Percentiles rank a stretch among this genome's conserved stretches.
phyloP scores from a whole-genome alignment of 2,797 vertebrate species.

The Arrhamphus sclerolepis region DNA sequence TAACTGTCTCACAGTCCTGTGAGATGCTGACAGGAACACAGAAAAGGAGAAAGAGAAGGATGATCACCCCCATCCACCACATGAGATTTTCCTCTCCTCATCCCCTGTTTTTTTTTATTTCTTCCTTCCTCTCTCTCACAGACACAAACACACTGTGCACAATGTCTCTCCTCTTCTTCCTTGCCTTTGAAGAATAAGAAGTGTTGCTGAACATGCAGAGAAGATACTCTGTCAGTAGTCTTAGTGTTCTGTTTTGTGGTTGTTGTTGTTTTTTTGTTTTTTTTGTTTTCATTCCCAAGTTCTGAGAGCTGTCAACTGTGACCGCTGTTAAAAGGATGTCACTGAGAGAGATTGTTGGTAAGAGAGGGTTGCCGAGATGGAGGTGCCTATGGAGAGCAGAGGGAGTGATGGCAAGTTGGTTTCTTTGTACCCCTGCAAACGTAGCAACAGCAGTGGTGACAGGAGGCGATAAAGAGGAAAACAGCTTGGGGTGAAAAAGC shows the following conservation, averaged over 20 bases:
- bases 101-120: conserved; percentile 58
- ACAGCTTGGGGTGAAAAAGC: conserved; percentile 64
- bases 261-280: conserved; percentile 2
- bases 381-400: conserved; percentile 66
- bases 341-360: conserved; percentile 37
- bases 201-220: conserved; percentile 70
- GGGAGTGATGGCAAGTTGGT: conserved; percentile 71
- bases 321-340: conserved; percentile 74
- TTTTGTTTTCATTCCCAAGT: conserved; percentile 29
- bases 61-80: conserved; percentile 43
- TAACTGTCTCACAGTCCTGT: conserved; percentile 46
- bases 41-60: conserved; percentile 46
- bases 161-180: conserved; percentile 21
- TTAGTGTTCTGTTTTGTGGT: conserved; percentile 37
- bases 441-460: conserved; percentile 55
- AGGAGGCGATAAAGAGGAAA: conserved; percentile 66
- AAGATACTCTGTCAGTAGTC: conserved; percentile 66
- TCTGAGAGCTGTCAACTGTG: conserved; percentile 75
- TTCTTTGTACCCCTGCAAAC: conserved; percentile 70
- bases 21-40: conserved; percentile 44
- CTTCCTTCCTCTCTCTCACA: conserved; percentile 39
- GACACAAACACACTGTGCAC: conserved; percentile 41
- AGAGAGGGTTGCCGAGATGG: conserved; percentile 41
- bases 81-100: conserved; percentile 57
- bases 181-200: conserved; percentile 73